These are phyloP conservation scores for Oenanthe melanoleuca DNA, from an alignment of 2,113 vertebrate genomes.

Conservation along the genomic window DNA sequence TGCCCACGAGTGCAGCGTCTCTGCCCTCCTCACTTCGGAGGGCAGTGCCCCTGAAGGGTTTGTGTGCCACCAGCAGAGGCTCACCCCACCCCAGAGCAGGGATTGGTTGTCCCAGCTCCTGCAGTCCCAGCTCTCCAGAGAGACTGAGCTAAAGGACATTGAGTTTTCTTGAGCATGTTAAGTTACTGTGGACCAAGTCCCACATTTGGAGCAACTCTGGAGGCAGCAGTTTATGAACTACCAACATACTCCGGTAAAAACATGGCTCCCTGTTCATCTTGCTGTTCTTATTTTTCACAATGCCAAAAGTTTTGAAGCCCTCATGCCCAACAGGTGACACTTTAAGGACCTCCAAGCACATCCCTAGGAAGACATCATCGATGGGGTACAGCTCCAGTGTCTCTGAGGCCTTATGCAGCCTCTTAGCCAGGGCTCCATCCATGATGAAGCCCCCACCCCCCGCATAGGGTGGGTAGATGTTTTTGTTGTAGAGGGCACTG, in stretches of 20 bases:
- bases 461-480: conserved; percentile 89
- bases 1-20: rapidly evolving
- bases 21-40: not conserved
- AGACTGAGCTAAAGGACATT: conserved; percentile 79
- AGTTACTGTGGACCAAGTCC: conserved; percentile 88
- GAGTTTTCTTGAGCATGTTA: conserved; percentile 86
- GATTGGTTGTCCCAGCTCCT: not conserved
- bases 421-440: conserved; percentile 82
- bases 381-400: conserved; percentile 91
- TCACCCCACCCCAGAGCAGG: not conserved
- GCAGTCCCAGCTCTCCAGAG: not conserved
- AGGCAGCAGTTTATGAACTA: conserved; percentile 96
- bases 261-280: conserved; percentile 94
- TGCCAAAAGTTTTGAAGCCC: conserved; percentile 96
- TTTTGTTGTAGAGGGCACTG: conserved; percentile 82
- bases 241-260: conserved; percentile 91
- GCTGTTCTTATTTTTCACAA: conserved; percentile 89
- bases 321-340: conserved; percentile 84
- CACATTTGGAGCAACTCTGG: conserved; percentile 89
- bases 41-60: not conserved
- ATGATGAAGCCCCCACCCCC: conserved; percentile 95
- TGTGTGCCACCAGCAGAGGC: not conserved
- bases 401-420: conserved; percentile 80
- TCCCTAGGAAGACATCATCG: conserved; percentile 94
- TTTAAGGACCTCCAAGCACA: conserved; percentile 90